phyloP scores from a whole-genome alignment of 1,140 invertebrate genomes.

The Contarinia nasturtii region DNA sequence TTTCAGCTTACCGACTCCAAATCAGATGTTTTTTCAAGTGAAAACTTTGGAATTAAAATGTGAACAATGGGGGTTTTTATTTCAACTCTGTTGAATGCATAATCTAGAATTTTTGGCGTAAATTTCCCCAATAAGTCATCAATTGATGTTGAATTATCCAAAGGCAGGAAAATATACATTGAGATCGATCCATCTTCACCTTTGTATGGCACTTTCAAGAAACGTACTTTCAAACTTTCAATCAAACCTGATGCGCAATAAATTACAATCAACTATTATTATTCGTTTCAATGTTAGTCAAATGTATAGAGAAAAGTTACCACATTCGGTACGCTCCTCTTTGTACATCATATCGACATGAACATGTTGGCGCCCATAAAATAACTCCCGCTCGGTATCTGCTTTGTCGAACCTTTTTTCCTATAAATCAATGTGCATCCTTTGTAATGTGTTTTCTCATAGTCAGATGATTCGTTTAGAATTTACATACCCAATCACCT shows the following conservation, averaged over 20 bases:
- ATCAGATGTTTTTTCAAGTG: conserved; percentile 41
- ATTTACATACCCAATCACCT: conserved; percentile 62
- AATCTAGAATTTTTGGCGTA: conserved; percentile 35
- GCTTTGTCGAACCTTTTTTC: too few species aligned
- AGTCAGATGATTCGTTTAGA: too few species aligned
- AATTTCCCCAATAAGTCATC: conserved; percentile 34
- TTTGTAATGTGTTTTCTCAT: too few species aligned
- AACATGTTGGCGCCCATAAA: conserved; percentile 39
- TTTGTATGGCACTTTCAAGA: conserved; percentile 71
- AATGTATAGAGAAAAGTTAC: too few species aligned
- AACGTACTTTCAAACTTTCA: conserved; percentile 55
- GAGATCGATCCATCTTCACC: conserved; percentile 48
- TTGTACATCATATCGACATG: too few species aligned
- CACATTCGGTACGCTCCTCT: too few species aligned
- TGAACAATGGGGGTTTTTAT: conserved; percentile 43
- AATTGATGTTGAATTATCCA: conserved; percentile 42
- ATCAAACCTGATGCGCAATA: too few species aligned
- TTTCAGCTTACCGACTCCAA: conserved; percentile 14
- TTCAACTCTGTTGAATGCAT: conserved; percentile 42
- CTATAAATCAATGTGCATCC: too few species aligned
- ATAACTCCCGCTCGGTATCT: conserved; percentile 23
- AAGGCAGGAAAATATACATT: conserved; percentile 73
- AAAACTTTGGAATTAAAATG: conserved; percentile 66
- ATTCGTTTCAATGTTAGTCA: too few species aligned
- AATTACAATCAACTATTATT: too few species aligned